Evolutionary conservation across 1,140 invertebrate species (phyloP), one percentile per base, ranked within the genome.

Genomic region (Lepidurus arcticus): DNA sequence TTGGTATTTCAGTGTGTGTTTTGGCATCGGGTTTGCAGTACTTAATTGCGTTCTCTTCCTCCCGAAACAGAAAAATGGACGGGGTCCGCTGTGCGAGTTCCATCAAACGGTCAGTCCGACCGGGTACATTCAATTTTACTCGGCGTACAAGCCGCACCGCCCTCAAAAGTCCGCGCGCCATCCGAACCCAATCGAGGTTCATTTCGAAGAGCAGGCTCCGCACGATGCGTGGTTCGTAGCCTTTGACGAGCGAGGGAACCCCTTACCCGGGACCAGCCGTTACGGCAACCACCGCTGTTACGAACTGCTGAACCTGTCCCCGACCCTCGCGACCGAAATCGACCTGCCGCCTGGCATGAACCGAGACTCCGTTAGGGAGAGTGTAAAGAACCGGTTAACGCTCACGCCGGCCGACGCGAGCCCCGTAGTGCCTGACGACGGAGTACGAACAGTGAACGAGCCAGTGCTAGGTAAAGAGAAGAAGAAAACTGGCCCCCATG

Each of bases 181-280:
- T 13, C 53, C 16, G 6, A 65, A 16, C 47, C 47, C 47, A 3
- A 5, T 21, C 21, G 16, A 65, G n/a, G 16, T 0, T 13, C 53
- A 65, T 65, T 65, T 7, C 0, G 21, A 65, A 65, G 53, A n/a
- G 21, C 53, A n/a, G 53, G 53, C n/a, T 7, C n/a, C 53, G 53
- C 16, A 65, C 4, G 53, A 65, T 21, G n/a, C n/a, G 53, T 65
- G 53, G 53, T 65, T 65, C 53, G 53, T 65, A 21, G 53, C 16
- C 53, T 65, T 65, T 65, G 53, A 65, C 53, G 53, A 65, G 53
- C 53, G 53, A 16, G 53, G 53, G 6, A 65, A 65, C 21, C 53
- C 53, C 1, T 21, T 65, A 21, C 6, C 53, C 53, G 53, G 53
- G 16, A 7, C 53, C 9, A 65, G 53, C 53, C 53, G 16, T 7